Evolutionary conservation across 2,113 vertebrate genomes (phyloP).

Genomic region (Opisthocomus hoazin): DNA sequence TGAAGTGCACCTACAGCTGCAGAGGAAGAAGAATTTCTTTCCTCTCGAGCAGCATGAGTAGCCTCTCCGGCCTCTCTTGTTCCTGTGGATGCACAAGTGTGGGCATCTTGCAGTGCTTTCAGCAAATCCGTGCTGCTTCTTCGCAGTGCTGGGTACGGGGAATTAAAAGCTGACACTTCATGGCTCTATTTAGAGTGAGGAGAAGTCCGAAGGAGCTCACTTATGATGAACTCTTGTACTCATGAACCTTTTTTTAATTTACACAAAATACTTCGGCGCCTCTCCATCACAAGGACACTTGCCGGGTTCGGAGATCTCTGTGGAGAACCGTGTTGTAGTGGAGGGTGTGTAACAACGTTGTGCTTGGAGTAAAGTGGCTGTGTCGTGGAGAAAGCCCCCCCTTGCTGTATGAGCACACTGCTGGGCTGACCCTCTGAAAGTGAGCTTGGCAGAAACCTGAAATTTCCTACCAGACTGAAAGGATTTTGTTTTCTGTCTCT

Average conservation of each 20-base stretch:
- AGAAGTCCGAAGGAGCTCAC: rapidly evolving
- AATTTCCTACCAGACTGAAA: not conserved
- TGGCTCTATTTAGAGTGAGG: not conserved
- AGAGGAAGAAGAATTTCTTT: not conserved
- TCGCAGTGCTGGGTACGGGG: rapidly evolving
- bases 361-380: not conserved
- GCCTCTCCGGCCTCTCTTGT: not conserved
- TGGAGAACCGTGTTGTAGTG: not conserved
- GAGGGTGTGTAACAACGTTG: not conserved
- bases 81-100: not conserved
- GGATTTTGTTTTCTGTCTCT: not conserved
- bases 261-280: not conserved
- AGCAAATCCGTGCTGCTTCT: not conserved
- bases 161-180: not conserved
- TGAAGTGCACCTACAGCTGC: not conserved
- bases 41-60: not conserved
- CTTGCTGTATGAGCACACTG: not conserved
- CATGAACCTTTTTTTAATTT: not conserved
- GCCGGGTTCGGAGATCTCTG: not conserved
- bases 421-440: not conserved
- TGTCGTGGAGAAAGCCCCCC: not conserved
- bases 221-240: not conserved
- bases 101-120: not conserved
- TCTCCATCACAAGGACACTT: not conserved
- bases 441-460: not conserved